Evolutionary conservation across 2,888 invertebrate genomes (phyloP), one percentile per base, ranked within the genome.

Genomic region (Drosophila nr. fundita): DNA sequence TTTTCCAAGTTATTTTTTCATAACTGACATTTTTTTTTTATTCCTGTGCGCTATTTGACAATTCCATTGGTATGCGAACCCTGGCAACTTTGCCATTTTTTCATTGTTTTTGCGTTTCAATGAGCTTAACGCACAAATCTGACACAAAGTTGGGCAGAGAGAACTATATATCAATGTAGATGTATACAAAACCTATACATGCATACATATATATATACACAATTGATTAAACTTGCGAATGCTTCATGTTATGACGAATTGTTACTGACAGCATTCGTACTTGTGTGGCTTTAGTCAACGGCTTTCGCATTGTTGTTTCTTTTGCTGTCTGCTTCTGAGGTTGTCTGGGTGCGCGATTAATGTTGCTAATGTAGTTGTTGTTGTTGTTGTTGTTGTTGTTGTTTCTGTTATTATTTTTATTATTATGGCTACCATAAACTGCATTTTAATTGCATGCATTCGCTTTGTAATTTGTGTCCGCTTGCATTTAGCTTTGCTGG

Each of bases 361-460:
- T 58, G 29, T 48, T 65, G 48, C 68, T 74, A 29, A 54, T 64
- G 36, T 34, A 48, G 50, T 45, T 53, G 30, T 52, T 53, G 4
- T 38, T 49, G 13, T 34, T 61, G 48, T 73, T 74, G 29, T 63
- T 67, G 36, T 30, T 50, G 50, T 45, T 57, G 30, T 52, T 61
- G 4, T 38, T 52, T 29, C 66, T 76, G 29, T 53, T 64, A 45
- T 62, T 72, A 21, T 71, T 73, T 49, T 66, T 65, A 50, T 53
- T 59, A 61, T 73, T 77, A 50, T 64, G 29, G 64, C 69, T 54
- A 59, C 76, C 73, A 69, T 77, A 82, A 79, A 79, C 78, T 82
- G 83, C 86, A 85, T 74, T 85, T 88, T 90, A 87, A 90, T 87
- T 90, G 78, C 80, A 78, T 73, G 80, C 80, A 75, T 65, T 76